phyloP scores from a whole-genome alignment of 1,140 invertebrate genomes.

The Aphaenogaster rudis region DNA sequence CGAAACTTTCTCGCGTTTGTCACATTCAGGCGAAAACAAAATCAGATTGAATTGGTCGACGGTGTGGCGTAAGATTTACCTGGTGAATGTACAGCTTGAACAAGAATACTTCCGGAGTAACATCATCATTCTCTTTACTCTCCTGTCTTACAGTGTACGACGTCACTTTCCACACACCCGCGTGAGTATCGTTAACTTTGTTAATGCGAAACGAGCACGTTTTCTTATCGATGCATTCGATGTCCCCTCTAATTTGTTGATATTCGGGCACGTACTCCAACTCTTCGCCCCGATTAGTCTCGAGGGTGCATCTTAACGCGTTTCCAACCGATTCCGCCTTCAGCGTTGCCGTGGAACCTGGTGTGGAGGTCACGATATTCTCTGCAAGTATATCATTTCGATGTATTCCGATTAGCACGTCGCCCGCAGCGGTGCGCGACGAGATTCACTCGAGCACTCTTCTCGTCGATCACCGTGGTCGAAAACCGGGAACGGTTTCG shows the following conservation, averaged over 20 bases:
- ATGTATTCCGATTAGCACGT: slow-evolving; percentile 15
- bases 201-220: slow-evolving; percentile 7
- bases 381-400: slow-evolving; percentile 42
- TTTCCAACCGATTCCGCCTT: background rate
- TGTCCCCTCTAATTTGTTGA: background rate
- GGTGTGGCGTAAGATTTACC: slow-evolving; percentile 22
- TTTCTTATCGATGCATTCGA: background rate
- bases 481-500: slow-evolving; percentile 21
- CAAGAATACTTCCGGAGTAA: slow-evolving; percentile 1
- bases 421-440: background rate
- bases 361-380: background rate
- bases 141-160: background rate
- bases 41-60: background rate
- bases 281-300: slow-evolving; percentile 10
- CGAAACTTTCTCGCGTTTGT: slow-evolving; percentile 22
- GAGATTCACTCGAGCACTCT: slow-evolving; percentile 14
- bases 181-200: background rate
- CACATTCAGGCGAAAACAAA: slow-evolving; percentile 12
- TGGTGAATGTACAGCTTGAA: background rate
- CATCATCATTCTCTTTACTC: background rate
- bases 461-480: slow-evolving; percentile 27
- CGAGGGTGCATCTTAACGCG: background rate
- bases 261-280: background rate
- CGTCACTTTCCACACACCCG: background rate
- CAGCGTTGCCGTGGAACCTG: background rate